These are phyloP conservation scores for Artemia sp. DNA, from an alignment of 2,888 invertebrate genomes.

Conservation along the genomic window DNA sequence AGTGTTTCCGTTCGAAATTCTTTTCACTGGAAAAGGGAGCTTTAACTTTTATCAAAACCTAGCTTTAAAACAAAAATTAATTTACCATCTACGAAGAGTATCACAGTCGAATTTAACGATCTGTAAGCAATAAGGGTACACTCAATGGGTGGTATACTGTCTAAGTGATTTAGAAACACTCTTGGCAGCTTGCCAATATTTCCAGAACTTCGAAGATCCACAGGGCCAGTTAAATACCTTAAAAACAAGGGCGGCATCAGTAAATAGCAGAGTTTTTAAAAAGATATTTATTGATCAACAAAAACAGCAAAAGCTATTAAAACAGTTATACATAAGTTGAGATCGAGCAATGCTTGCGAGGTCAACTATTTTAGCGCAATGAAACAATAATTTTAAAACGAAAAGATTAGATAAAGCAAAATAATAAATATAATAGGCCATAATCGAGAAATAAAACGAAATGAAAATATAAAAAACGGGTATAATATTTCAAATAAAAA, in stretches of 20 bases:
- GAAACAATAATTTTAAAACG: no score
- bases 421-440: no score
- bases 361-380: no score
- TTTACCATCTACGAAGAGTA: constrained; percentile 12
- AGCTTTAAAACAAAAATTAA: not conserved
- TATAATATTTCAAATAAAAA: no score
- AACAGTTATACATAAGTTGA: no score
- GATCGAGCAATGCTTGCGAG: no score
- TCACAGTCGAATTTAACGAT: constrained; percentile 16
- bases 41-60: no score
- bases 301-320: constrained; percentile 24
- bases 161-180: constrained; percentile 47
- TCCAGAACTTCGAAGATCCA: constrained; percentile 38
- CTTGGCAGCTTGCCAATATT: constrained; percentile 48
- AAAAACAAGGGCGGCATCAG: not conserved
- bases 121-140: constrained; percentile 67
- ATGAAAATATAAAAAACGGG: no score
- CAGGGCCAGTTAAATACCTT: constrained; percentile 50
- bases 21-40: no score
- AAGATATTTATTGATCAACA: constrained; percentile 16
- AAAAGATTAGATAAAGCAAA: no score
- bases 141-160: constrained; percentile 37
- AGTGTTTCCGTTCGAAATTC: no score
- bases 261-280: not conserved
- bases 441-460: no score